phyloP scores from a whole-genome alignment of 2,888 invertebrate species.

The Epirrhoe tristata region DNA sequence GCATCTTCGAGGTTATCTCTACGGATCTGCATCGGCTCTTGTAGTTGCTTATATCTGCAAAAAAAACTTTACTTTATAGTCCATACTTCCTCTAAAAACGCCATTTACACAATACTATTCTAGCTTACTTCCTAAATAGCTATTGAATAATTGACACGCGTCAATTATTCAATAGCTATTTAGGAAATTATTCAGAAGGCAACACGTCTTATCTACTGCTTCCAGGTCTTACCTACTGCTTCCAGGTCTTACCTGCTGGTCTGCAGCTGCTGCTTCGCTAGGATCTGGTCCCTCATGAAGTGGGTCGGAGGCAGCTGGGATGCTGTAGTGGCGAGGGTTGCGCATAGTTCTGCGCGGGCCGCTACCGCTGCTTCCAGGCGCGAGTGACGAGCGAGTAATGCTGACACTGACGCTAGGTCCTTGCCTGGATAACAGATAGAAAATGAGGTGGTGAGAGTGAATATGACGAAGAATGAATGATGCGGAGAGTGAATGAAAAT shows the following conservation, averaged over 20 bases:
- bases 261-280: constrained; percentile 86
- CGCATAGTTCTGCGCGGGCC: constrained; percentile 93
- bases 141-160: no score
- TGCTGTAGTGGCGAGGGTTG: constrained; percentile 91
- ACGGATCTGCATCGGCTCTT: constrained; percentile 96
- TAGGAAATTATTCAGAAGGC: no score
- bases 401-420: constrained; percentile 94
- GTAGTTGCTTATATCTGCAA: constrained; percentile 90
- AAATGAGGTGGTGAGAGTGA: neutral
- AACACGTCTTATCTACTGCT: no score
- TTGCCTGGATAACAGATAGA: constrained; percentile 85
- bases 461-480: neutral
- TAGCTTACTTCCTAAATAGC: no score
- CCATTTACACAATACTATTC: no score
- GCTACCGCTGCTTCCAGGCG: constrained; percentile 94
- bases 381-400: constrained; percentile 91
- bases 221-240: no score
- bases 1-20: constrained; percentile 97
- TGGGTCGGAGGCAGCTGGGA: constrained; percentile 92
- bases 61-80: no score
- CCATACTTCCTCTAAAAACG: no score
- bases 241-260: constrained; percentile 63
- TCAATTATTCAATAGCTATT: no score
- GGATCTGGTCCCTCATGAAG: constrained; percentile 95
- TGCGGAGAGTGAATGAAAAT: no score